Conservation (phyloP, 2,888 invertebrate genomes). For the Fragum fragum region DNA sequence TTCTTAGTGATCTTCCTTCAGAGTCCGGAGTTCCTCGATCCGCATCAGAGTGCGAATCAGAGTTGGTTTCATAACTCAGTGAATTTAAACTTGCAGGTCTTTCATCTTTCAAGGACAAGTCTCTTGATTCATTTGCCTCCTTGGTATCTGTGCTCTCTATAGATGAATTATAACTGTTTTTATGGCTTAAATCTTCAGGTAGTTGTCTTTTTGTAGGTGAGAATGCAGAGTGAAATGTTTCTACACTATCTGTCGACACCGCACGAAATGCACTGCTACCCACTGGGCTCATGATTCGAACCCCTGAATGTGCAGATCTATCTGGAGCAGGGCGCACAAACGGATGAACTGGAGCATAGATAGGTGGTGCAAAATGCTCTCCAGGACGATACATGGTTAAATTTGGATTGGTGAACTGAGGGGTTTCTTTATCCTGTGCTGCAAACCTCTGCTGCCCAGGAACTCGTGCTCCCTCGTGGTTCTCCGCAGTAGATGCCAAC, state of each 20-base stretch:
- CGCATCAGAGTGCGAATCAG: conserved; percentile 80
- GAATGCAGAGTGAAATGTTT: conserved; percentile 82
- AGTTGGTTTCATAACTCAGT: conserved; percentile 77
- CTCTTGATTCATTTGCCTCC: conserved; percentile 58
- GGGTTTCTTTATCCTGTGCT: conserved; percentile 77
- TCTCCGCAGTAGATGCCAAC: conserved; percentile 82
- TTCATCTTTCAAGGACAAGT: conserved; percentile 76
- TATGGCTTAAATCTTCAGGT: conserved; percentile 69
- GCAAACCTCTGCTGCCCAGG: conserved; percentile 74
- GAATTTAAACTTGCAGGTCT: conserved; percentile 81
- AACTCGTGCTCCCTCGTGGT: conserved; percentile 76
- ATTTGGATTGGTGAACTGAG: conserved; percentile 73
- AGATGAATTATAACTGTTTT: conserved; percentile 43
- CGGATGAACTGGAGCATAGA: conserved; percentile 81
- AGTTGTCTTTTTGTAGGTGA: conserved; percentile 82
- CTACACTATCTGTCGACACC: conserved; percentile 72
- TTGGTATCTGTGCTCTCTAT: conserved; percentile 53
- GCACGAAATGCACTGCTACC: conserved; percentile 82
- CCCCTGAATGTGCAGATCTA: conserved; percentile 71
- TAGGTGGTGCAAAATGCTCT: conserved; percentile 82
- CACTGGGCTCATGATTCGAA: conserved; percentile 75
- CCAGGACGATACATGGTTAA: conserved; percentile 82
- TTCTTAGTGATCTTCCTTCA: conserved; percentile 81
- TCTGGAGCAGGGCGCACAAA: conserved; percentile 79
- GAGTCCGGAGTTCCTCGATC: conserved; percentile 82